Conservation (phyloP, 1,140 invertebrate species). For the Microvelia longipes region DNA sequence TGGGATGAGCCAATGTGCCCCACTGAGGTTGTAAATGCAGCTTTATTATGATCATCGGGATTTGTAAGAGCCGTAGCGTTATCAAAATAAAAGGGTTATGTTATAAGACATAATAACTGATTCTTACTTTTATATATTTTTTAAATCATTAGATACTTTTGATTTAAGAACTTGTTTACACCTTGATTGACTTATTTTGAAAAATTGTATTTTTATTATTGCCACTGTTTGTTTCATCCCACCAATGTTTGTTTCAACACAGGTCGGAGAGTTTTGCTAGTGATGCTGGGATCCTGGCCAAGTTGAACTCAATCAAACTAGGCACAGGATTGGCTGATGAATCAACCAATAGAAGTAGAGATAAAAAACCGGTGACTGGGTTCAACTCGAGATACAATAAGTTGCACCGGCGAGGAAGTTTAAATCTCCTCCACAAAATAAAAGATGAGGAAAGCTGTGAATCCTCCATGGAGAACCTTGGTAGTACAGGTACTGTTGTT, state of each 20-base stretch:
- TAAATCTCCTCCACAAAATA: slow-evolving; percentile 13
- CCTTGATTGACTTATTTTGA: too few species aligned
- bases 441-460: slow-evolving; percentile 17
- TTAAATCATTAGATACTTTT: too few species aligned
- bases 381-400: not conserved
- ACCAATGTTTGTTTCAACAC: slow-evolving; percentile 16
- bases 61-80: too few species aligned
- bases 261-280: slow-evolving; percentile 57
- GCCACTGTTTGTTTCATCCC: too few species aligned
- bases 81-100: too few species aligned
- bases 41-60: too few species aligned
- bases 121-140: too few species aligned
- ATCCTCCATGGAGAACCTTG: slow-evolving; percentile 21
- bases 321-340: slow-evolving; percentile 6
- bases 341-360: not conserved
- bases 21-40: too few species aligned
- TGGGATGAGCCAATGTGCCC: too few species aligned
- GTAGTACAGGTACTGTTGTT: slow-evolving; percentile 10
- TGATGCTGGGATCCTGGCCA: slow-evolving; percentile 56
- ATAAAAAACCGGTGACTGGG: not conserved
- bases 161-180: too few species aligned
- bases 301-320: slow-evolving; percentile 37
- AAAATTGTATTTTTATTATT: too few species aligned
- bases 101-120: too few species aligned
- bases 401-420: slow-evolving; percentile 15